Conservation (phyloP, 2,113 vertebrate genomes). For the Salvelinus namaycush region DNA sequence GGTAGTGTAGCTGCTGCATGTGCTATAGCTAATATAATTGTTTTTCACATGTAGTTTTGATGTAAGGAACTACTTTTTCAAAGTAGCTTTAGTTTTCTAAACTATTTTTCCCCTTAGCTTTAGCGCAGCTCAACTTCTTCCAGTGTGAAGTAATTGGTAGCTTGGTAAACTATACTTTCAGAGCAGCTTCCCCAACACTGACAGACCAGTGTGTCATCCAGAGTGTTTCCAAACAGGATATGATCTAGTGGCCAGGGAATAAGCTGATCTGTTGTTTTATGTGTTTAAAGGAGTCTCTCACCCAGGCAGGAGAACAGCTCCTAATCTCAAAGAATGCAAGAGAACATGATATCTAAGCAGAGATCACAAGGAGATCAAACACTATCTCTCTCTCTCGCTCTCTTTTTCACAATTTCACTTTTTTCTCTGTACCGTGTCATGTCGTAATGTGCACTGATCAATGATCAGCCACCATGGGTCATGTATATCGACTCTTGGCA, state of each 20-base stretch:
- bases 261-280: background rate
- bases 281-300: slow-evolving; percentile 29
- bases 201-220: slow-evolving; percentile 19
- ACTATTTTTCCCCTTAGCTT: background rate
- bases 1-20: too few relatives aligned
- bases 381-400: background rate
- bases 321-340: slow-evolving; percentile 30
- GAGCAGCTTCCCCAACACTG: too few relatives aligned
- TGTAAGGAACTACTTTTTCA: background rate
- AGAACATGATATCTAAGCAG: slow-evolving; percentile 8
- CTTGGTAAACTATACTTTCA: too few relatives aligned
- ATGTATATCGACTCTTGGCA: too few relatives aligned
- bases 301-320: slow-evolving; percentile 9
- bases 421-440: background rate
- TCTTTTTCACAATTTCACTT: slow-evolving; percentile 4
- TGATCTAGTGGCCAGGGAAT: background rate
- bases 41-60: too few relatives aligned
- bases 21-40: too few relatives aligned
- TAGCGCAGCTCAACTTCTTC: too few relatives aligned
- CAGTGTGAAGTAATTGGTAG: too few relatives aligned
- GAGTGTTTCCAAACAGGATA: slow-evolving; percentile 19
- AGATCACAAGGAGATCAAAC: slow-evolving; percentile 8
- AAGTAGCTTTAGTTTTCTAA: background rate
- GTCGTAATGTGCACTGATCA: too few relatives aligned
- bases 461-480: too few relatives aligned